phyloP scores from a whole-genome alignment of 2,888 invertebrate genomes.

The Heliconius ethilla region DNA sequence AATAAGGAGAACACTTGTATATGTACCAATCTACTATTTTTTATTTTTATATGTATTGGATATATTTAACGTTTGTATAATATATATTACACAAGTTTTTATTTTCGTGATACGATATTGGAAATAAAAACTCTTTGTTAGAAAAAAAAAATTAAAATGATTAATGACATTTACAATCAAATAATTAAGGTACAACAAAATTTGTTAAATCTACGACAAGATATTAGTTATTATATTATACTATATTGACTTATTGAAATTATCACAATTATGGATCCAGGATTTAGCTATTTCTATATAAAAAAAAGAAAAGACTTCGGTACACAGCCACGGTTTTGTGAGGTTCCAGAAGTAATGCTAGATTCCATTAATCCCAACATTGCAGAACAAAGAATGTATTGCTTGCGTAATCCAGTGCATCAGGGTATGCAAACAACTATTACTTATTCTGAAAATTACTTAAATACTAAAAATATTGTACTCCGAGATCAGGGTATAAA shows the following conservation, averaged over 20 bases:
- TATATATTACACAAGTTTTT: neutral
- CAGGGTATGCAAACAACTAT: constrained; percentile 64
- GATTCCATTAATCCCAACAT: constrained; percentile 61
- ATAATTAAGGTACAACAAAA: neutral
- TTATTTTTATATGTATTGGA: neutral
- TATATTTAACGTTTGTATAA: neutral
- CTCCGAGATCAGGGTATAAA: constrained; percentile 80
- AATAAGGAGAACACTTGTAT: no score
- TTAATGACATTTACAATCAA: neutral
- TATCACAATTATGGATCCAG: constrained; percentile 37
- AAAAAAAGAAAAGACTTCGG: constrained; percentile 74
- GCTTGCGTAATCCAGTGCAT: constrained; percentile 72
- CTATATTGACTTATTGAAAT: neutral
- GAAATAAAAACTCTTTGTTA: neutral
- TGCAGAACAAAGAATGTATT: constrained; percentile 60
- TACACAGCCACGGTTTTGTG: constrained; percentile 69
- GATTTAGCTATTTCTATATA: constrained; percentile 57
- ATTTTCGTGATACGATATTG: neutral
- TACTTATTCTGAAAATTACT: constrained; percentile 61
- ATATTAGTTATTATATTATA: neutral
- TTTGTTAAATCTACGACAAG: neutral
- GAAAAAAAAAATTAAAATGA: neutral
- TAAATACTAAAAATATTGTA: constrained; percentile 82
- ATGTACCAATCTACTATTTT: no score
- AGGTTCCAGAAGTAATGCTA: constrained; percentile 55